phyloP scores from a whole-genome alignment of 1,140 invertebrate genomes.

The Hetaerina americana region DNA sequence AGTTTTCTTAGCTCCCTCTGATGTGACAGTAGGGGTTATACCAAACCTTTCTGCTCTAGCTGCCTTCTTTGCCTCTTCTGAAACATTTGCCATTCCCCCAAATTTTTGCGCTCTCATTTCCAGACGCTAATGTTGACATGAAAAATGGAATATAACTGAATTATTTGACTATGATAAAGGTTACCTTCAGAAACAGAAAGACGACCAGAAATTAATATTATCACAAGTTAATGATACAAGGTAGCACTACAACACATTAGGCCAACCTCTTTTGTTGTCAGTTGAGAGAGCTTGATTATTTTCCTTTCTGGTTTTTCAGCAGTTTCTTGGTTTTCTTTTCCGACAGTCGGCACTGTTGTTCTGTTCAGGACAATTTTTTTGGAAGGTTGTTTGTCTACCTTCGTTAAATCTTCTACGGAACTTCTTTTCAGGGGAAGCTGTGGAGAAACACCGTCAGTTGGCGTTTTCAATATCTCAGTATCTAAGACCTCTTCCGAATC shows the following conservation, averaged over 20 bases:
- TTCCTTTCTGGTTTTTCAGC: conserved; percentile 29
- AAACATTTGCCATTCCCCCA: conserved; percentile 44
- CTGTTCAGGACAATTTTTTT: conserved; percentile 56
- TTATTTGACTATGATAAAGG: no score
- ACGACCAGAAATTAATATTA: no score
- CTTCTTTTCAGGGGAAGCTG: conserved; percentile 26
- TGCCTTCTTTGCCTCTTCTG: conserved; percentile 43
- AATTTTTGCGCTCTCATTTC: conserved; percentile 69
- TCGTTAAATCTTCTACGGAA: conserved; percentile 6
- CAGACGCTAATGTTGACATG: conserved; percentile 31
- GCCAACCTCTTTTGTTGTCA: conserved; percentile 47
- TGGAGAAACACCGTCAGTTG: conserved; percentile 27
- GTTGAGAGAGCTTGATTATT: conserved; percentile 43
- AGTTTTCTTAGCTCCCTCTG: not conserved
- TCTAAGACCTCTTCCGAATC: conserved; percentile 21
- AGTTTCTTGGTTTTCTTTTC: conserved; percentile 17
- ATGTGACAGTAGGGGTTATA: conserved; percentile 13
- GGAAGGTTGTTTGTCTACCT: conserved; percentile 22
- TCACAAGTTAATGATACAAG: no score
- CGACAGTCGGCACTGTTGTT: conserved; percentile 15
- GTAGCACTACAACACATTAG: not conserved
- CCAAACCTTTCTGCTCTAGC: conserved; percentile 52
- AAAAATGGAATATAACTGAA: not conserved
- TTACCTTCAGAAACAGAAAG: no score
- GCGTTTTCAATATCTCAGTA: conserved; percentile 31